phyloP scores from a whole-genome alignment of 2,113 vertebrate genomes.

The Limnothrissa miodon region DNA sequence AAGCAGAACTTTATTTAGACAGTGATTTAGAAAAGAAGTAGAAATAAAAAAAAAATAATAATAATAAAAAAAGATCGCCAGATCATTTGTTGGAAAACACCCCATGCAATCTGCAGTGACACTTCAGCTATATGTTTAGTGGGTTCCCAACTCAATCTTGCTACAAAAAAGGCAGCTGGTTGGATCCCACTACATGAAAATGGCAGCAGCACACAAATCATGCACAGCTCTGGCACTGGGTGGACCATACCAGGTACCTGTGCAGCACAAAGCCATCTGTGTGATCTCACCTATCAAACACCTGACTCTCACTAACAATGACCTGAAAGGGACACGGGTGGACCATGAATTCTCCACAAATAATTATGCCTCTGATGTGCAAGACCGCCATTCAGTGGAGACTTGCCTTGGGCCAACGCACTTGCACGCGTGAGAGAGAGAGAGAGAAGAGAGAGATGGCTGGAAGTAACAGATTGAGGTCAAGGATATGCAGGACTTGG shows the following conservation, averaged over 20 bases:
- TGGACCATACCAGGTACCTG: background rate
- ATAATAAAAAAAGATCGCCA: too few relatives aligned
- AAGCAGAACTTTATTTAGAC: background rate
- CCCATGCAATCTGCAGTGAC: constrained; percentile 26
- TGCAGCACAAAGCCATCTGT: background rate
- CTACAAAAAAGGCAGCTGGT: background rate
- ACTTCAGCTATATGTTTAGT: background rate
- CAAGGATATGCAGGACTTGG: constrained; percentile 17
- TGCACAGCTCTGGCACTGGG: background rate
- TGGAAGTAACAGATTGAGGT: constrained; percentile 22
- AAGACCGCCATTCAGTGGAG: background rate
- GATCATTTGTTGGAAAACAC: constrained; percentile 16
- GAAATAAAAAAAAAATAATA: too few relatives aligned
- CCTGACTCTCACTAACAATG: background rate
- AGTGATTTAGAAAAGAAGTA: constrained; percentile 18
- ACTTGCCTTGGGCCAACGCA: constrained; percentile 1
- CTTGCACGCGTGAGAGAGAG: background rate
- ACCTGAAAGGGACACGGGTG: background rate
- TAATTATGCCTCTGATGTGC: background rate
- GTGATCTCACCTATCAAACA: background rate
- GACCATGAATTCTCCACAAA: background rate
- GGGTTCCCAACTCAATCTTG: background rate
- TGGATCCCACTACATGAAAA: background rate
- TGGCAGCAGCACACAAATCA: background rate
- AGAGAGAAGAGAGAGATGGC: background rate